Evolutionary conservation across 1,140 invertebrate species (phyloP).

Genomic region (Panulirus ornatus): DNA sequence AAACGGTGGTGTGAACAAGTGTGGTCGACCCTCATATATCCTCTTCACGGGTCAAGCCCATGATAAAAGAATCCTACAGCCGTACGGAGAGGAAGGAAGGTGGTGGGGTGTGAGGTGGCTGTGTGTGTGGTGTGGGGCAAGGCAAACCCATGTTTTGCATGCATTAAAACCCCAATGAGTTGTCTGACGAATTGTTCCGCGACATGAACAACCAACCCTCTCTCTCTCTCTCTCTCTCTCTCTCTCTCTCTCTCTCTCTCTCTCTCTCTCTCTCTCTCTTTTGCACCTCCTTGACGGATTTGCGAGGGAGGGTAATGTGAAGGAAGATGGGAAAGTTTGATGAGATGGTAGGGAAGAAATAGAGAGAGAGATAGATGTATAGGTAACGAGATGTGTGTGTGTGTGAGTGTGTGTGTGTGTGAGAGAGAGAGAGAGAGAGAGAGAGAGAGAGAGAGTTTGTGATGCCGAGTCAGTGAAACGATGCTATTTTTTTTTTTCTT

Average conservation of each 20-base stretch:
- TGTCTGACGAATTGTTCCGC: background rate
- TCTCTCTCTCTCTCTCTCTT: background rate
- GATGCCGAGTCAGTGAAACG: background rate
- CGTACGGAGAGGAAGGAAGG: too few relatives aligned
- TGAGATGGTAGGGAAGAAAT: background rate
- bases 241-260: background rate
- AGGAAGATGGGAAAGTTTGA: background rate
- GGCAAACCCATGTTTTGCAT: constrained; percentile 34
- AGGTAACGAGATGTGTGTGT: background rate
- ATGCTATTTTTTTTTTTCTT: too few relatives aligned
- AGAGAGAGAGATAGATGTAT: background rate
- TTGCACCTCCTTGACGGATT: background rate
- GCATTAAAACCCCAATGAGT: constrained; percentile 18
- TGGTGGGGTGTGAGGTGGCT: background rate
- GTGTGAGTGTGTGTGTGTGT: too few relatives aligned
- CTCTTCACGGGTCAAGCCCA: background rate
- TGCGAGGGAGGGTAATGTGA: background rate
- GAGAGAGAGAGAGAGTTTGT: background rate
- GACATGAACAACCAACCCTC: too few relatives aligned
- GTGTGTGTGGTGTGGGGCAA: background rate
- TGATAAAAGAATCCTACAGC: background rate
- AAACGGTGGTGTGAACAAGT: background rate
- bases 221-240: background rate
- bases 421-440: constrained; percentile 30
- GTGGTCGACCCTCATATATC: background rate